A percentile compares a stretch with the other conserved stretches of the same genome.
Conservation (phyloP, 2,888 invertebrate genomes). For the Ernsta delagoae region DNA sequence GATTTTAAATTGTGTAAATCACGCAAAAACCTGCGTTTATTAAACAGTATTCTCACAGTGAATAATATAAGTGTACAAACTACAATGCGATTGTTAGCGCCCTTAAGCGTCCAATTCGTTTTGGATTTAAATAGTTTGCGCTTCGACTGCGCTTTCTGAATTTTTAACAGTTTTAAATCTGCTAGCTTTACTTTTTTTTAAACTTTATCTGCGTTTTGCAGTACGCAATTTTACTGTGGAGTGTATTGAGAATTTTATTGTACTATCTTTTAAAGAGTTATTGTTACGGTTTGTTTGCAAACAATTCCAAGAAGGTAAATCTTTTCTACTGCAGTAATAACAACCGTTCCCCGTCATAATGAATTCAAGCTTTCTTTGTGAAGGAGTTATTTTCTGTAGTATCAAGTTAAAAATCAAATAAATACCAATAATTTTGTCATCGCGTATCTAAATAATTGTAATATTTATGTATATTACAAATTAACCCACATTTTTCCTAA, state of each 20-base stretch:
- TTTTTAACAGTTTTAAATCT: conserved; percentile 39
- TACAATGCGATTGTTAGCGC: conserved; percentile 18
- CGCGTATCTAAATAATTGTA: conserved; percentile 4
- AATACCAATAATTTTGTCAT: conserved; percentile 19
- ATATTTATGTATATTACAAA: conserved; percentile 21
- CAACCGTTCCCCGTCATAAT: background rate
- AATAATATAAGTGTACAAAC: background rate
- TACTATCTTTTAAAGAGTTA: conserved; percentile 25
- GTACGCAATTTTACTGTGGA: conserved; percentile 22
- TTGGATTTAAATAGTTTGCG: conserved; percentile 39
- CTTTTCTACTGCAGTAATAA: background rate
- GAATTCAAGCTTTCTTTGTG: background rate
- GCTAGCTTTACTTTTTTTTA: conserved; percentile 33
- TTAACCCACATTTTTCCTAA: conserved; percentile 23
- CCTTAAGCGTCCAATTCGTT: conserved; percentile 36
- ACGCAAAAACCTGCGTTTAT: background rate
- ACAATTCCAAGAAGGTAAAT: background rate
- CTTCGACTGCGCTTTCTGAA: conserved; percentile 36
- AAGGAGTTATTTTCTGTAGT: background rate
- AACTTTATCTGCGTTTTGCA: conserved; percentile 36
- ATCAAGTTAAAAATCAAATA: background rate
- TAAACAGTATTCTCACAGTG: background rate
- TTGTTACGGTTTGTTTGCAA: conserved; percentile 15
- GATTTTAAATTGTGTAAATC: background rate
- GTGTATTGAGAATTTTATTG: conserved; percentile 33